Base-by-base conservation (phyloP, 2,888 invertebrate genomes). In the Rhamphomyia laevipes region DNA sequence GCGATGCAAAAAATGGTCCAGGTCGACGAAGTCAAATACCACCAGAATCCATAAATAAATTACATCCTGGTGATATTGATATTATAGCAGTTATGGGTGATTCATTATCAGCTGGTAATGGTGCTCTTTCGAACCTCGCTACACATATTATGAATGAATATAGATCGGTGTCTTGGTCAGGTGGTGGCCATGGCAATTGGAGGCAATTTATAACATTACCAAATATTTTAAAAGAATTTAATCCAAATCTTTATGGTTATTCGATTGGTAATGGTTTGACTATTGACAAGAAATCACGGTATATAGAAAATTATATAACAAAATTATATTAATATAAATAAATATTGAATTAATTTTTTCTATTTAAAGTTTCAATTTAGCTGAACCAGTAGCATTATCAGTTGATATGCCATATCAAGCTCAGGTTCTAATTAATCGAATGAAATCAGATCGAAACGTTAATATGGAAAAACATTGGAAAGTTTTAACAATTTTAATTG, bases 151-250 rank as follows among this genome's bases (percentile, higher is more conserved):
- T 62, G 0, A 64, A 68, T 15, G 74, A 75, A 56, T 73, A 72
- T 59, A 66, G 75, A 0, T 75, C 74, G 3, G 41, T 74, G n/a
- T 64, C 72, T 0, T 75, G 73, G 63, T 63, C 71, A 1, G 71
- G 68, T 35, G 76, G 75, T 55, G 78, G 78, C 0, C 61, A 74
- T 56, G 71, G 63, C 2, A 71, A 66, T 6, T 78, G 77, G 77
- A 66, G 73, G 10, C 62, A 68, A 38, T 72, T 61, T 48, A 53
- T 76, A 1, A 78, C 78, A 0, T 47, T 78, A 30, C 77, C 78
- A 9, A 78, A 80, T 59, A 77, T 80, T 38, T 57, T 80, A 17
- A 77, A 77, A 58, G 75, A 73, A 53, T 83, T 77, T 59, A 83
- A 82, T 64, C 78, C 80, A 0, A 70, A 77, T 18, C 59, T 83